Conservation (phyloP, 1,140 invertebrate genomes). For the Papilio polytes region DNA sequence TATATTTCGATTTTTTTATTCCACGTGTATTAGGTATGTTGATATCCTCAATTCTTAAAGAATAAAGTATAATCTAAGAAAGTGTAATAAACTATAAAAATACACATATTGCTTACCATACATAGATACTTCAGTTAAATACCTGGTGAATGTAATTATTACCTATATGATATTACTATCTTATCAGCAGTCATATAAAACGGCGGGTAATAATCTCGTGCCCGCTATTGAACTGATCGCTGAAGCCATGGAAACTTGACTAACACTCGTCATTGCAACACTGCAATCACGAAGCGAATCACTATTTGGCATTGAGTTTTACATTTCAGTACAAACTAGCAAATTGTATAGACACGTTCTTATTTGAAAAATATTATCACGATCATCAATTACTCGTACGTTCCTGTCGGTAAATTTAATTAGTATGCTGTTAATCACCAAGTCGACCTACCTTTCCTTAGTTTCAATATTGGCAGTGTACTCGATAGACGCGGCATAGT, state of each 20-base stretch:
- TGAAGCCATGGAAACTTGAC: conserved; percentile 6
- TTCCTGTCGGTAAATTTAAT: conserved; percentile 31
- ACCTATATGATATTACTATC: conserved; percentile 33
- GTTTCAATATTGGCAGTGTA: conserved; percentile 28
- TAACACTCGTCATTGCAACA: neutral
- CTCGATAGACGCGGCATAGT: conserved; percentile 31
- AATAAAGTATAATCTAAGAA: neutral
- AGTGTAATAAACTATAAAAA: neutral
- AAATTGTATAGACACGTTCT: conserved; percentile 12
- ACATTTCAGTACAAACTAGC: conserved; percentile 15
- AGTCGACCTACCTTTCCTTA: conserved; percentile 37
- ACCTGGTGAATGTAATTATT: conserved; percentile 22
- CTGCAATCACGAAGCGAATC: neutral
- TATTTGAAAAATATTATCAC: conserved; percentile 31
- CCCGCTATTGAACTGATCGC: conserved; percentile 22
- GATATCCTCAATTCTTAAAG: too few species aligned
- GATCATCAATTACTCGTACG: conserved; percentile 23
- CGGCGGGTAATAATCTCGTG: conserved; percentile 21
- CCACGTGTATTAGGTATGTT: too few species aligned
- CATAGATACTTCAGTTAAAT: neutral
- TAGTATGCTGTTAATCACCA: conserved; percentile 38
- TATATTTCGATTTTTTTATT: too few species aligned
- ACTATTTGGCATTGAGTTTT: conserved; percentile 9
- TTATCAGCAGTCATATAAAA: conserved; percentile 32
- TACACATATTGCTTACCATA: neutral